Conservation (phyloP, 2,113 vertebrate species). For the Coracopsis vasa region DNA sequence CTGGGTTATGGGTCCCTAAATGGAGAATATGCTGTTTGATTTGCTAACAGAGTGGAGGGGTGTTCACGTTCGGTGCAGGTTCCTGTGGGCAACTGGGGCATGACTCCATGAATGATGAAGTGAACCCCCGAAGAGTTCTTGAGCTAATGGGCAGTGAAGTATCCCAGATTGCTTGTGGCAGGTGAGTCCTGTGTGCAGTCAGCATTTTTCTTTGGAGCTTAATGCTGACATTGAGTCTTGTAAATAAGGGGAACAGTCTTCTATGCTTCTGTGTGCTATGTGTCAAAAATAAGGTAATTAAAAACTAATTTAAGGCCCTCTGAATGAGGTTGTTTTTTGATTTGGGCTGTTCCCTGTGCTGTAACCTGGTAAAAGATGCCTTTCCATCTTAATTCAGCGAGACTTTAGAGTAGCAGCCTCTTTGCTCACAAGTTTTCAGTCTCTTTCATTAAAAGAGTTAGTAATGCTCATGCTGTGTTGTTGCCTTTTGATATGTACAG, state of each 20-base stretch:
- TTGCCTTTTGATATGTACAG: not conserved
- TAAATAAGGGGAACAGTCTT: not conserved
- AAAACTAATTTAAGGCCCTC: not conserved
- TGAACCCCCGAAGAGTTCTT: slow-evolving; percentile 86
- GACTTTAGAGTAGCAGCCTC: not conserved
- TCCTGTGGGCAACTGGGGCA: slow-evolving; percentile 88
- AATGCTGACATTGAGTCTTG: not conserved
- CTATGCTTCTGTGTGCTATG: not conserved
- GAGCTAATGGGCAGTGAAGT: slow-evolving; percentile 93
- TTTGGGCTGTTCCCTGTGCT: not conserved
- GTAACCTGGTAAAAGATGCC: not conserved
- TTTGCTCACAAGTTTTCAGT: not conserved
- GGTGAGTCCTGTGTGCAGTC: slow-evolving; percentile 68
- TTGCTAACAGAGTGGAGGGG: slow-evolving; percentile 83
- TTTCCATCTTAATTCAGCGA: not conserved
- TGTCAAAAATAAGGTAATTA: not conserved
- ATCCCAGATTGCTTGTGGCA: slow-evolving; percentile 90
- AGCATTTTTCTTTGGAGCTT: not conserved
- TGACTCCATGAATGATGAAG: slow-evolving; percentile 85
- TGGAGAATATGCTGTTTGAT: slow-evolving; percentile 52
- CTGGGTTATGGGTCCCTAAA: slow-evolving; percentile 35
- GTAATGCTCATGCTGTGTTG: not conserved
- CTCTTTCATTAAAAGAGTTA: not conserved
- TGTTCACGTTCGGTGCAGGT: slow-evolving; percentile 91
- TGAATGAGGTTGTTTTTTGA: not conserved